A percentile compares a stretch with the other conserved stretches of the same genome.
Conservation (phyloP, 2,888 invertebrate species). For the Seira sanloemensis region DNA sequence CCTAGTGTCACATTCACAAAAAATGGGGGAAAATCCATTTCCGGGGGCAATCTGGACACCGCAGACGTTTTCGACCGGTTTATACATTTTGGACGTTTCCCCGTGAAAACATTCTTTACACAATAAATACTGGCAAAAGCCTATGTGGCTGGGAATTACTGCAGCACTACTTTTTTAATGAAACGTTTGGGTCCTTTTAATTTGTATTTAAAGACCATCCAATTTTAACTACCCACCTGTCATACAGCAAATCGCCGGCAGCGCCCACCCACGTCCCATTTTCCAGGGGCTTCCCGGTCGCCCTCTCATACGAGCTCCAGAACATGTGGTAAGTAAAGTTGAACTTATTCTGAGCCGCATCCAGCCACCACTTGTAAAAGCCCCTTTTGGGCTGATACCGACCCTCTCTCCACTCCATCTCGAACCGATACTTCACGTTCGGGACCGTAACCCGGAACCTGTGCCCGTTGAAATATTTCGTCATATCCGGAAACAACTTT, state of each 20-base stretch:
- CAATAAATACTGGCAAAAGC: too few species aligned
- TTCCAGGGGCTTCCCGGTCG: conserved; percentile 31
- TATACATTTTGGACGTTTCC: too few species aligned
- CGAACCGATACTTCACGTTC: conserved; percentile 30
- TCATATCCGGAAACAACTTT: conserved; percentile 38
- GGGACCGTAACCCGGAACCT: conserved; percentile 23
- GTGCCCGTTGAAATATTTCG: conserved; percentile 27
- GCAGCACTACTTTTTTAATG: too few species aligned
- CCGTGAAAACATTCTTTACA: too few species aligned
- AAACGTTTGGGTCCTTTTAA: too few species aligned
- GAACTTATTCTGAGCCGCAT: conserved; percentile 33
- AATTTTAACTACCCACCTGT: too few species aligned
- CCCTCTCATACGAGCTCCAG: conserved; percentile 29
- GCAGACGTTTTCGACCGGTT: too few species aligned
- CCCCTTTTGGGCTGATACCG: conserved; percentile 46
- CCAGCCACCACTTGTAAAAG: conserved; percentile 36
- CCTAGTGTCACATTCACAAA: too few species aligned
- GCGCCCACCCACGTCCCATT: conserved; percentile 55
- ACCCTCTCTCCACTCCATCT: conserved; percentile 37
- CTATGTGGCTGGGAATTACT: too few species aligned
- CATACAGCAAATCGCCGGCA: conserved; percentile 23
- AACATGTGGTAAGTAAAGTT: conserved; percentile 56
- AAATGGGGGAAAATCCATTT: too few species aligned
- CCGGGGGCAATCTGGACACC: too few species aligned
- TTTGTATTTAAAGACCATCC: too few species aligned